Evolutionary conservation across 2,113 vertebrate species (phyloP).

Genomic region (Varanus salvator): DNA sequence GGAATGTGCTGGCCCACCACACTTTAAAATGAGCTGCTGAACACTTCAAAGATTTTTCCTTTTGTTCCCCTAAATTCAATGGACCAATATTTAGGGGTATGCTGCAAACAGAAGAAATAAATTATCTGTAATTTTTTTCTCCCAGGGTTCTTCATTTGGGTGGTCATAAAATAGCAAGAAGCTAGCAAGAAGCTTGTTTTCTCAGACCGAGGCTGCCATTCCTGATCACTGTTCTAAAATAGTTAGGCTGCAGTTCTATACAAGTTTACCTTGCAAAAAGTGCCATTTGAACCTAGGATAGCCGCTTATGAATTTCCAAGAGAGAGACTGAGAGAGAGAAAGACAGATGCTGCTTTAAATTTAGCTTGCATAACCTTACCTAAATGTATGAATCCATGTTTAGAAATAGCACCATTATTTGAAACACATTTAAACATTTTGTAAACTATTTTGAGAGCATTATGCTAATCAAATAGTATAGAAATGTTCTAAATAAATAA

Average conservation of each 20-base stretch:
- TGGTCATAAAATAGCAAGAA: slow-evolving; percentile 11
- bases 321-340: no score
- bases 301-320: no score
- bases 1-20: neutral
- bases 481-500: no score
- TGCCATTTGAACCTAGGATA: no score
- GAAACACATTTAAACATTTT: no score
- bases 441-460: no score
- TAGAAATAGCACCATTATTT: no score
- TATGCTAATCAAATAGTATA: no score
- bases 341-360: no score
- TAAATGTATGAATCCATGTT: no score
- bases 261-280: no score
- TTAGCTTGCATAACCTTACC: no score
- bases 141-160: neutral
- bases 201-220: slow-evolving; percentile 23
- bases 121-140: slow-evolving; percentile 8
- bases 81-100: neutral
- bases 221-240: slow-evolving; percentile 23
- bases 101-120: slow-evolving; percentile 25
- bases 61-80: neutral
- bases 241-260: neutral
- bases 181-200: neutral
- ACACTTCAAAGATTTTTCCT: slow-evolving; percentile 21
- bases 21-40: slow-evolving; percentile 11